A percentile compares a stretch with the other conserved stretches of the same genome.
These are phyloP conservation scores for Palloptera scutellata DNA, from an alignment of 2,888 invertebrate species.

Conservation along the genomic window DNA sequence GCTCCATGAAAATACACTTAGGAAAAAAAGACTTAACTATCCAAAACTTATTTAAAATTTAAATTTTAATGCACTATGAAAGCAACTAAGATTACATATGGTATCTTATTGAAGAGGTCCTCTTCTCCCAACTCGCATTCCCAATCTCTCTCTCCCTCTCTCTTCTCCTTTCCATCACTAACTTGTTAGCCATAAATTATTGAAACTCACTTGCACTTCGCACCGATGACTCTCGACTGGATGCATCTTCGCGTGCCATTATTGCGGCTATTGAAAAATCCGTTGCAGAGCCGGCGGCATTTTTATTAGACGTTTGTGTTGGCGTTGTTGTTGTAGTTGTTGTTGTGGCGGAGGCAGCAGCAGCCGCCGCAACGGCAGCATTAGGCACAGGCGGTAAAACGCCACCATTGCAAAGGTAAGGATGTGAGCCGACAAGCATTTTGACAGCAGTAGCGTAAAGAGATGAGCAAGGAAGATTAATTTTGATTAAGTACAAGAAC, in stretches of 20 bases:
- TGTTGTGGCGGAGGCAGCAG: slow-evolving; percentile 33
- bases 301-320: slow-evolving; percentile 52
- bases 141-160: background rate
- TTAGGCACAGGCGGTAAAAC: slow-evolving; percentile 41
- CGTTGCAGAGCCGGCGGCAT: slow-evolving; percentile 71
- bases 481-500: background rate
- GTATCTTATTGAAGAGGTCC: too few relatives aligned
- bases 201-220: slow-evolving; percentile 60
- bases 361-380: slow-evolving; percentile 40
- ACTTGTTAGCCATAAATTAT: background rate
- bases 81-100: too few relatives aligned
- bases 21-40: too few relatives aligned
- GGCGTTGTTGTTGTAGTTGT: slow-evolving; percentile 42
- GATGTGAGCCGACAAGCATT: slow-evolving; percentile 60
- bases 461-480: slow-evolving; percentile 19
- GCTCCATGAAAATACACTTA: too few relatives aligned
- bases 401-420: slow-evolving; percentile 52
- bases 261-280: slow-evolving; percentile 95
- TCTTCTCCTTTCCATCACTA: background rate
- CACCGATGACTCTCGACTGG: slow-evolving; percentile 60
- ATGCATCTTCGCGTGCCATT: slow-evolving; percentile 76
- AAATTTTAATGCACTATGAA: too few relatives aligned
- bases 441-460: slow-evolving; percentile 35
- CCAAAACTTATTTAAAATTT: too few relatives aligned
- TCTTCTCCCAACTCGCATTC: background rate